phyloP scores from a whole-genome alignment of 2,888 invertebrate species.

The Trilocha varians region DNA sequence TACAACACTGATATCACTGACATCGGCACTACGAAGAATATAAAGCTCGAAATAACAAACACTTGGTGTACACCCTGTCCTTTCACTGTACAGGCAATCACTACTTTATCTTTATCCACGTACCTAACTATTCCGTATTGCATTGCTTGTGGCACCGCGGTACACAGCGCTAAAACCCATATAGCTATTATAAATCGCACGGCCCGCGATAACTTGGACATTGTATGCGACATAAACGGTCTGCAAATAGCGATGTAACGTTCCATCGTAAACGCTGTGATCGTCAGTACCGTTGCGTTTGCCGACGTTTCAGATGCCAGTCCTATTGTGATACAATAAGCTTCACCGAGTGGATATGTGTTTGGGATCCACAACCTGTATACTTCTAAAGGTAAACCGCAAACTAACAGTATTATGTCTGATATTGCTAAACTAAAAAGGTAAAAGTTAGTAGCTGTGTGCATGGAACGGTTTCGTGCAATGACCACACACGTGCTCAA shows the following conservation, averaged over 20 bases:
- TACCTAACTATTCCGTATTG: slow-evolving; percentile 82
- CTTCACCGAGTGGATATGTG: slow-evolving; percentile 83
- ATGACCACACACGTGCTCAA: slow-evolving; percentile 86
- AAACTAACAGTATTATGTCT: slow-evolving; percentile 80
- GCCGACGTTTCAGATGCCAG: slow-evolving; percentile 89
- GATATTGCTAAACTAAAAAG: slow-evolving; percentile 85
- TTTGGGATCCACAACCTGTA: slow-evolving; percentile 82
- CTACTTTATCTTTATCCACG: slow-evolving; percentile 58
- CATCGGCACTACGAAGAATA: slow-evolving; percentile 92
- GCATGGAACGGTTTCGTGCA: slow-evolving; percentile 83
- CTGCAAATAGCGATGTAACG: slow-evolving; percentile 90
- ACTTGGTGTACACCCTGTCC: slow-evolving; percentile 76
- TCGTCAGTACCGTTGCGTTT: slow-evolving; percentile 88
- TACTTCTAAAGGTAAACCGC: slow-evolving; percentile 87
- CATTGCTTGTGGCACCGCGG: slow-evolving; percentile 85
- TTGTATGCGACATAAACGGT: slow-evolving; percentile 86
- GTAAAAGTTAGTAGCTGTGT: slow-evolving; percentile 89
- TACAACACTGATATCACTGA: slow-evolving; percentile 88
- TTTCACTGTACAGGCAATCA: slow-evolving; percentile 73
- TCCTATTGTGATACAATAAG: slow-evolving; percentile 82
- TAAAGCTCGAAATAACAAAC: slow-evolving; percentile 84
- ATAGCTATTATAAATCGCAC: slow-evolving; percentile 82
- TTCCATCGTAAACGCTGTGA: slow-evolving; percentile 91
- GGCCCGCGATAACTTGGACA: slow-evolving; percentile 87
- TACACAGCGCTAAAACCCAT: slow-evolving; percentile 83